phyloP scores from a whole-genome alignment of 2,888 invertebrate species.

The Chymomyza fuscimana region DNA sequence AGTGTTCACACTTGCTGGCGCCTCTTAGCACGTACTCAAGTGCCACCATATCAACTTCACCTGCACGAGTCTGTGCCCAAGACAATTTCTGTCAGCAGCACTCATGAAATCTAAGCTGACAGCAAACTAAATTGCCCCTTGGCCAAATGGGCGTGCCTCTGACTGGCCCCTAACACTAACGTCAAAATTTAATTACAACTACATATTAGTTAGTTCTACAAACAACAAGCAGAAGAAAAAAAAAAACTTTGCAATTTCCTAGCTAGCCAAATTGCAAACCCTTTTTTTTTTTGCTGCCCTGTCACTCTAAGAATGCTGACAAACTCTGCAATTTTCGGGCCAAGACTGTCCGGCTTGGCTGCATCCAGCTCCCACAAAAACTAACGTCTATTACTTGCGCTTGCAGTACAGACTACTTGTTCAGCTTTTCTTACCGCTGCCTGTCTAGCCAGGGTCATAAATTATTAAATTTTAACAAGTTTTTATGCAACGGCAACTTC shows the following conservation, averaged over 20 bases:
- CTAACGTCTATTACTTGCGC: constrained; percentile 66
- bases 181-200: constrained; percentile 68
- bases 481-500: constrained; percentile 63
- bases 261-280: constrained; percentile 51
- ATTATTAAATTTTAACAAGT: constrained; percentile 75
- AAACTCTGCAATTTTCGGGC: constrained; percentile 3
- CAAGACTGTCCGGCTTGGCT: background rate
- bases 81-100: background rate
- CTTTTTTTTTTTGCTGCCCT: constrained; percentile 6
- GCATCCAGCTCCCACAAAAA: constrained; percentile 44
- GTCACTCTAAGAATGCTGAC: background rate
- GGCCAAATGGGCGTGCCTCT: background rate
- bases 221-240: constrained; percentile 41
- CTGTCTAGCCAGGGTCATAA: constrained; percentile 58
- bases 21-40: background rate
- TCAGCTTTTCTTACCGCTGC: constrained; percentile 15
- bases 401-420: background rate
- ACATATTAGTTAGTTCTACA: constrained; percentile 64
- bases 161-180: constrained; percentile 8
- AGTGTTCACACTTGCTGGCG: background rate
- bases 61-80: background rate
- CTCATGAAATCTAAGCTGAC: background rate
- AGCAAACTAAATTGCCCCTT: background rate
- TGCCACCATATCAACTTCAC: too few relatives aligned
- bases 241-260: constrained; percentile 50